These are phyloP conservation scores for Dendrolimus houi DNA, from an alignment of 2,888 invertebrate genomes.

Conservation along the genomic window DNA sequence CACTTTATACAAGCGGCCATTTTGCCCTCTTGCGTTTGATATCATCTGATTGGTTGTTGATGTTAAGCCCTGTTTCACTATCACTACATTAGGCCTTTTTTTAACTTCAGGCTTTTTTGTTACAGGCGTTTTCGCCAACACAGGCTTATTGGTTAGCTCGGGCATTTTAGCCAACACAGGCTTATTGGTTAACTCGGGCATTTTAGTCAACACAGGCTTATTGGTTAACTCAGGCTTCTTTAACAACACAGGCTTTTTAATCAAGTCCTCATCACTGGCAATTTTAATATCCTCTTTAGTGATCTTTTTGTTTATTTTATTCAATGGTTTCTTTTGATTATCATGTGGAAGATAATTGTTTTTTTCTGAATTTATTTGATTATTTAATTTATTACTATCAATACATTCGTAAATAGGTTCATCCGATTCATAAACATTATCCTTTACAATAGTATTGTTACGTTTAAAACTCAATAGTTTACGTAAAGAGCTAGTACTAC, in stretches of 20 bases:
- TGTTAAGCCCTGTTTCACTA: constrained; percentile 76
- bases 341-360: constrained; percentile 5
- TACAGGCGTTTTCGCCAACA: background rate
- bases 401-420: constrained; percentile 1
- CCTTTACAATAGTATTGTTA: background rate
- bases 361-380: constrained; percentile 5
- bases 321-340: constrained; percentile 21
- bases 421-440: constrained; percentile 2
- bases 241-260: constrained; percentile 12
- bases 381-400: constrained; percentile 11
- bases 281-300: constrained; percentile 55
- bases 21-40: constrained; percentile 24
- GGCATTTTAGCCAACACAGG: constrained; percentile 6
- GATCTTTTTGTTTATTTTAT: constrained; percentile 40
- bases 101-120: constrained; percentile 11
- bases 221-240: constrained; percentile 10
- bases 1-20: constrained; percentile 22
- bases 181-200: constrained; percentile 2
- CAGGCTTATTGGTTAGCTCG: constrained; percentile 4
- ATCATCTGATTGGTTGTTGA: constrained; percentile 79
- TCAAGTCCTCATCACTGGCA: constrained; percentile 21
- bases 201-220: constrained; percentile 1
- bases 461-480: constrained; percentile 18
- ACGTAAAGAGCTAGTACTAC: constrained; percentile 14
- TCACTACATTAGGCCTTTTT: constrained; percentile 55